phyloP scores from a whole-genome alignment of 2,797 vertebrate genomes.

The Sebastes iracundus region DNA sequence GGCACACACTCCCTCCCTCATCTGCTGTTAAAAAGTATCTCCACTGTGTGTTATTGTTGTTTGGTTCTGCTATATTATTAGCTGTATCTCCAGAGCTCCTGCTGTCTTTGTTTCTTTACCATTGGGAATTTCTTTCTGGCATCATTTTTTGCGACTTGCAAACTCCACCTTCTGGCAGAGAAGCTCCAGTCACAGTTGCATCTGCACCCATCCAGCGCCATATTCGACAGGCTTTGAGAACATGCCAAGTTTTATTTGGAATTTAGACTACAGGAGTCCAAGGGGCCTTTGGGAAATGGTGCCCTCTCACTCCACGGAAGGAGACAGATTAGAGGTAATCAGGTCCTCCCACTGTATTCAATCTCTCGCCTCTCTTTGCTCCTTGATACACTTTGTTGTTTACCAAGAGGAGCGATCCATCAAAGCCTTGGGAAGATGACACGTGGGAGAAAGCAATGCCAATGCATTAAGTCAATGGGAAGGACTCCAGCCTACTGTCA shows the following conservation, averaged over 20 bases:
- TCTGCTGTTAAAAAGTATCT: background rate
- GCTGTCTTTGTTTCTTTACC: constrained; percentile 2
- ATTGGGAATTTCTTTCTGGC: background rate
- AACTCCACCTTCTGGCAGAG: background rate
- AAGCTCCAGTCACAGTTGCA: background rate
- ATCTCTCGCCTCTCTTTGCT: constrained; percentile 47
- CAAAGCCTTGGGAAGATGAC: constrained; percentile 57
- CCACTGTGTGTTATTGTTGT: background rate
- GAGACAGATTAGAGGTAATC: constrained; percentile 65
- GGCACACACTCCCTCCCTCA: background rate
- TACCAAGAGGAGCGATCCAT: constrained; percentile 63
- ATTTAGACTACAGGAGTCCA: constrained; percentile 10
- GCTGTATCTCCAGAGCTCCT: background rate
- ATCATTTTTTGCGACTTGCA: background rate
- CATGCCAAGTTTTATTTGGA: constrained; percentile 39
- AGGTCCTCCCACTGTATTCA: constrained; percentile 60
- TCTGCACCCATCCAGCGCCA: background rate
- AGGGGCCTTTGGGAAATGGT: constrained; percentile 39
- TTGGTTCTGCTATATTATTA: constrained; percentile 3
- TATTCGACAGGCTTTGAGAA: constrained; percentile 15
- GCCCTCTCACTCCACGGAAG: constrained; percentile 24
- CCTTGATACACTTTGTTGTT: constrained; percentile 62
- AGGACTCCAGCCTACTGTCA: constrained; percentile 27
- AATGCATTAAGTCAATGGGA: constrained; percentile 36
- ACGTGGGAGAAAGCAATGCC: constrained; percentile 31